Conservation (phyloP, 2,888 invertebrate genomes). For the Andrena praecox region DNA sequence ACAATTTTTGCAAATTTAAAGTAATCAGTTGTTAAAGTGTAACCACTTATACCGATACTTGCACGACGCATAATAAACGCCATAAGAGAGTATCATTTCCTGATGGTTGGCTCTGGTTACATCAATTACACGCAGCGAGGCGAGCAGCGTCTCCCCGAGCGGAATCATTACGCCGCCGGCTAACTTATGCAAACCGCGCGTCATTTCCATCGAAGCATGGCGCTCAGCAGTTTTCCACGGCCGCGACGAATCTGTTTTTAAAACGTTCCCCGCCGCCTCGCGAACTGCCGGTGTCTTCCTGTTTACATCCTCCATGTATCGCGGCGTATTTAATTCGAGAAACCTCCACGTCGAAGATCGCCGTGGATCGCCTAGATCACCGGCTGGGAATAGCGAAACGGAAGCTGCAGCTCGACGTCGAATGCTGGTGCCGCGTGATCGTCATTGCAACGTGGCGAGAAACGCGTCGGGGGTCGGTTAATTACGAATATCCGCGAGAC, state of each 20-base stretch:
- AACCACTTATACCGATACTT: neutral
- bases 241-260: slow-evolving; percentile 18
- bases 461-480: slow-evolving; percentile 6
- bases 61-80: slow-evolving; percentile 13
- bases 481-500: slow-evolving; percentile 51
- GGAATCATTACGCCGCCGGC: slow-evolving; percentile 45
- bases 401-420: too few relatives aligned
- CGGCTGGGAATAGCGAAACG: too few relatives aligned
- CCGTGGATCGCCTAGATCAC: too few relatives aligned
- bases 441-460: too few relatives aligned
- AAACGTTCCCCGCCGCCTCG: neutral
- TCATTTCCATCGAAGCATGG: slow-evolving; percentile 52
- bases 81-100: slow-evolving; percentile 41
- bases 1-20: neutral
- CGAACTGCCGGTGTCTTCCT: neutral
- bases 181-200: slow-evolving; percentile 55
- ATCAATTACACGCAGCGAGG: slow-evolving; percentile 12
- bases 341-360: too few relatives aligned
- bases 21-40: neutral
- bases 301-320: neutral
- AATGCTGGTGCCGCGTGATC: too few relatives aligned
- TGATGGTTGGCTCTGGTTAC: slow-evolving; percentile 39
- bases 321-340: too few relatives aligned
- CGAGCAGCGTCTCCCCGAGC: neutral
- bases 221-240: slow-evolving; percentile 32